Evolutionary conservation across 1,140 invertebrate genomes (phyloP), one percentile per base, ranked within the genome.

Genomic region (Platorchestia sp.): DNA sequence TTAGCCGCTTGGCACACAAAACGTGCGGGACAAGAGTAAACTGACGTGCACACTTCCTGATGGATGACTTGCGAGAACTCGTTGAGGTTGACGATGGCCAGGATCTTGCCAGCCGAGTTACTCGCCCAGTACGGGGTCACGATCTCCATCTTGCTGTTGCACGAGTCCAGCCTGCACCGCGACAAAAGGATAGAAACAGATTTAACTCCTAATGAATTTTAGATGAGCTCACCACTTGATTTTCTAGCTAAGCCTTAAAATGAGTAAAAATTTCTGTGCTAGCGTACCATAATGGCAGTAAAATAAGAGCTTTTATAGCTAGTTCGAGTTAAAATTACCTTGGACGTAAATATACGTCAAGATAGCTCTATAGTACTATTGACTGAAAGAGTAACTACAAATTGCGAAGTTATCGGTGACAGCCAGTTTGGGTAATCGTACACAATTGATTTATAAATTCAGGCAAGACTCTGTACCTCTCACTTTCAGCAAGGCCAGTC

Each of bases 31-130:
- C 36, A 10, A 75, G 53, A 51, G 91, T 75, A 75, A 19, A 47
- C 98, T 98, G 97, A 99, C 98, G 98, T 98, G 98, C 99, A 99
- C 96, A 99, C 98, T 98, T 99, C 99, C 97, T 99, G 99, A 97
- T 99, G 99, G 97, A 99, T 99, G 22, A 99, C 99, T 97, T 99
- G 99, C 97, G 99, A 99, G 96, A 99, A 99, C 97, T 99, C 99
- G 97, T 99, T 98, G 3, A 98, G 99, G 97, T 99, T 99, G 36
- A 99, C 99, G 95, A 99, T 98, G 0, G 99, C 99, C 44, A 99
- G 97, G 45, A 99, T 98, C 97, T 99, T 99, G 86, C 98, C 98
- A 0, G 98, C 98, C 19, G 98, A 99, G 97, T 99, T 99, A 6
- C 98, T 98, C 0, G 99, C 99, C 99, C 99, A 99, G 97, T 99